Percentiles rank a stretch among this genome's conserved stretches.
These are phyloP conservation scores for Rhogogaster chlorosoma DNA, from an alignment of 2,888 invertebrate species.

Conservation along the genomic window DNA sequence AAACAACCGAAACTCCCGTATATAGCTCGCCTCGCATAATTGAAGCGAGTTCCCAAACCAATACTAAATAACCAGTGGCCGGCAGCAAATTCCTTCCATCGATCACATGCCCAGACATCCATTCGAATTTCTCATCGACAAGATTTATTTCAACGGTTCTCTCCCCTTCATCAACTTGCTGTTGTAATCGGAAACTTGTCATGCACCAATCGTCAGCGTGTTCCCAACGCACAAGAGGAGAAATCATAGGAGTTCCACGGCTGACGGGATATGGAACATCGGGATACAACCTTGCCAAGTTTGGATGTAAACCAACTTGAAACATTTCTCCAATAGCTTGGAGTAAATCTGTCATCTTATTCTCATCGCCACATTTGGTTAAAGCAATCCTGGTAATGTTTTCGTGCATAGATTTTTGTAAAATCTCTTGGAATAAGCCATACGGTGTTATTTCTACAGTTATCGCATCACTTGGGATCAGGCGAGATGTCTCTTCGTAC, in stretches of 20 bases:
- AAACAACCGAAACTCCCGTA: too few relatives aligned
- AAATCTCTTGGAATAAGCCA: constrained; percentile 90
- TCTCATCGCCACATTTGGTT: constrained; percentile 84
- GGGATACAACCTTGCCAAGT: constrained; percentile 88
- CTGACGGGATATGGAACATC: constrained; percentile 90
- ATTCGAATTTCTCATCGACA: constrained; percentile 84
- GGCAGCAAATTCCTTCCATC: constrained; percentile 85
- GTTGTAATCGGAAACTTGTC: too few relatives aligned
- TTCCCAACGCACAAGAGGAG: constrained; percentile 92
- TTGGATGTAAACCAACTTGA: constrained; percentile 87
- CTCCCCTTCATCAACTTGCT: constrained; percentile 70
- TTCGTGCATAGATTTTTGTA: constrained; percentile 84
- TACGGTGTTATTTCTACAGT: constrained; percentile 93
- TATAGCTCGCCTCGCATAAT: constrained; percentile 74
- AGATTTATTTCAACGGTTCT: constrained; percentile 81
- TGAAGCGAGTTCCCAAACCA: constrained; percentile 81
- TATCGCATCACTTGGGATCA: constrained; percentile 89
- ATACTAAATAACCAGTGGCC: constrained; percentile 81
- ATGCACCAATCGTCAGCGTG: constrained; percentile 87
- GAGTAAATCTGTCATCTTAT: constrained; percentile 80
- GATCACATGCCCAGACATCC: constrained; percentile 87
- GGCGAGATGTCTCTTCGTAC: constrained; percentile 88
- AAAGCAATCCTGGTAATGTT: constrained; percentile 86
- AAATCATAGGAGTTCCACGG: constrained; percentile 90
- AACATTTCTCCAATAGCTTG: constrained; percentile 86